Base-by-base conservation (phyloP, 2,113 vertebrate species). In the Sialia sialis region DNA sequence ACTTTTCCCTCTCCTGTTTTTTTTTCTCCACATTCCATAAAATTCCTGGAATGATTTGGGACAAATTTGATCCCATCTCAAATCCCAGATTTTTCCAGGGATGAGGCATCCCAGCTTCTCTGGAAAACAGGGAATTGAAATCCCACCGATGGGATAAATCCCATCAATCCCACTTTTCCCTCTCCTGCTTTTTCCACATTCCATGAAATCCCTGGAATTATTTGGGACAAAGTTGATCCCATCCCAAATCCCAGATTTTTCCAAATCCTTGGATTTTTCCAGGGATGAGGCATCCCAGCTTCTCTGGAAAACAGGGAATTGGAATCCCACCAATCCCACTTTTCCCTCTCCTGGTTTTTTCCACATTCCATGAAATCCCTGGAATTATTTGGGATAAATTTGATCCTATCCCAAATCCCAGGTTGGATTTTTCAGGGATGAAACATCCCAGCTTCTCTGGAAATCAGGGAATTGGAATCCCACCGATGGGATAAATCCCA, bases 1-100 rank as follows among this genome's bases (percentile, higher is more conserved):
- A n/a, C n/a, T n/a, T n/a, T n/a, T n/a, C 11, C 52, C 25, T 63
- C 16, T n/a, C 6, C 10, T 16, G 18, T 0, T 70, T 56, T 90
- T 52, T 19, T n/a, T n/a, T n/a, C n/a, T n/a, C n/a, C 14, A 2
- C 0, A 0, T 32, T 49, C 39, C 5, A 9, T 25, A 3, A 20
- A 51, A 59, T 52, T 18, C 32, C 30, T 16, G 51, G 70, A 41
- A 51, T 25, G 43, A 32, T 73, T 58, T 7, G 9, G 39, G 62
- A 44, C 15, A 17, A 73, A 84, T 14, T 20, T 29, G 43, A 51
- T 63, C 30, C 20, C 49, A 56, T n/a, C 30, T 16, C 30, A 39
- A n/a, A 51, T 58, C 43, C 52, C 32, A 17, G 25, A 1, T 2
- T 59, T 52, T 43, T 62, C 16, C 67, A 30, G 46, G 55, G 46